Evolutionary conservation across 1,140 invertebrate genomes (phyloP), one percentile per base, ranked within the genome.

Genomic region (Colletes gigas): DNA sequence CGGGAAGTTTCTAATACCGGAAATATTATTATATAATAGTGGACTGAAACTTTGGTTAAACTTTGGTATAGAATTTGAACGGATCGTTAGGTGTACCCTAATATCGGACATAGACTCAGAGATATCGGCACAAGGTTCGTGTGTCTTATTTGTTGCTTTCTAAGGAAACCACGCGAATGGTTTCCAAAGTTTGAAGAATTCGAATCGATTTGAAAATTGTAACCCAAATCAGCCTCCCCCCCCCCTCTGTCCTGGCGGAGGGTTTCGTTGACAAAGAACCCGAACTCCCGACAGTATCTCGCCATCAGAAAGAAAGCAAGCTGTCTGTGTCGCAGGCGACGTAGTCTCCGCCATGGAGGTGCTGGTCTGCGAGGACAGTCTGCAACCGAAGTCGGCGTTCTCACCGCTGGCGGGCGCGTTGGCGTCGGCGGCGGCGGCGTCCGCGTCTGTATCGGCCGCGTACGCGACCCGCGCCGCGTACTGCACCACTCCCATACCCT

Each of bases 321-420:
- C 30, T 79, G 59, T 86, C 59, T 78, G 59, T 86, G 72, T 86
- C 87, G n/a, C 79, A 92, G 97, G 98, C 0, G 97, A 98, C 89
- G 96, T 98, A 0, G 95, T 98, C 0, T 96, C 97, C 85, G 97
- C 98, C 1, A 98, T 99, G 95, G 98, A 99, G 90, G 95, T 97
- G 66, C 95, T 98, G 94, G 94, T 97, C 17, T 96, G 96, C 86
- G 96, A 96, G 59, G 94, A 94, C 59, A 94, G 94, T 70, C 90
- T 94, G 12, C 93, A 94, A 69, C 94, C 95, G 59, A 94, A 95
- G 80, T 97, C 96, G 1, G 97, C 96, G 10, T 97, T 97, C 89
- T 96, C 96, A 10, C 96, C 97, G 0, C 88, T 96, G 39, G 95
- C 95, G 0, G 82, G 95, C 92, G 78, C 95, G 89, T 50, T 96